phyloP scores from a whole-genome alignment of 1,140 invertebrate species.

The Bombus terrestris region DNA sequence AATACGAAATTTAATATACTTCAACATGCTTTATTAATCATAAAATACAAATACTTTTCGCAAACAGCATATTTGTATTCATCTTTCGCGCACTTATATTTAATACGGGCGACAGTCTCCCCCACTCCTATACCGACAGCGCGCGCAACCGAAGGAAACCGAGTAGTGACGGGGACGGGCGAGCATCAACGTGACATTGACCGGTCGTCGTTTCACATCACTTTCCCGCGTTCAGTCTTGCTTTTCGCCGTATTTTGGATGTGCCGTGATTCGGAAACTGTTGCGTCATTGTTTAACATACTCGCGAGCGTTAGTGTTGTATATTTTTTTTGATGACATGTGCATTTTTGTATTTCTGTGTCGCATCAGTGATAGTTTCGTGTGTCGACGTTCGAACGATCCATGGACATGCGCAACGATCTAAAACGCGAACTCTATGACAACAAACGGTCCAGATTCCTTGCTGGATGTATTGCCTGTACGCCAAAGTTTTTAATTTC shows the following conservation, averaged over 20 bases:
- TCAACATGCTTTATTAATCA: no score
- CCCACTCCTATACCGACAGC: neutral
- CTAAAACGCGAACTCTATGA: slow-evolving; percentile 21
- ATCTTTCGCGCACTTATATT: neutral
- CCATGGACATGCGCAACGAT: slow-evolving; percentile 46
- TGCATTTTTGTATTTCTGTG: neutral
- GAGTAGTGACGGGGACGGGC: slow-evolving; percentile 30
- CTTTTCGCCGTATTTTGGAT: slow-evolving; percentile 19
- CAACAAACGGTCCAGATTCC: neutral
- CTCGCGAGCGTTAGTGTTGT: no score
- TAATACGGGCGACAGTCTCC: neutral
- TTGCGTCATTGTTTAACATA: neutral
- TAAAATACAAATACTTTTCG: no score
- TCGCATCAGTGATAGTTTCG: neutral
- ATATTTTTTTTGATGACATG: neutral
- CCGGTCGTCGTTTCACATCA: slow-evolving; percentile 12
- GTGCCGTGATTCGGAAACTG: neutral
- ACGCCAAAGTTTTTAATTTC: slow-evolving; percentile 13
- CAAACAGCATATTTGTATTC: neutral
- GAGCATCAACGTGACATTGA: slow-evolving; percentile 42
- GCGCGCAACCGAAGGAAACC: neutral
- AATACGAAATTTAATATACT: no score
- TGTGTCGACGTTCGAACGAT: slow-evolving; percentile 15
- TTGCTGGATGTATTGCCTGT: neutral
- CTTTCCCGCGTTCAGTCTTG: slow-evolving; percentile 39